These are phyloP conservation scores for Montipora cactus DNA, from an alignment of 64 coral and sea anemone species.

Conservation along the genomic window DNA sequence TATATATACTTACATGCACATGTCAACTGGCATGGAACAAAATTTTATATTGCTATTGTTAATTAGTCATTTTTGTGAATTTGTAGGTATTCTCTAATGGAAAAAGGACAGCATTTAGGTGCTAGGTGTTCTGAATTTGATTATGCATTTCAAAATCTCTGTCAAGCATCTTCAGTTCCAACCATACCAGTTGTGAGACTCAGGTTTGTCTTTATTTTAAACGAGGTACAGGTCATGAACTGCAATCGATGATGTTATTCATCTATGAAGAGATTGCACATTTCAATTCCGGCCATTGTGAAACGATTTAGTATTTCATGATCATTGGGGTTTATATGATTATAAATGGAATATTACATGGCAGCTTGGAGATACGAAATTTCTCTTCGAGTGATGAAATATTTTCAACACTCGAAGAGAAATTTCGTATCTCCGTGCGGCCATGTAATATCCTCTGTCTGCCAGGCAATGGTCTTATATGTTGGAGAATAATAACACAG, in stretches of 20 bases:
- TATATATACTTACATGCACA: no score
- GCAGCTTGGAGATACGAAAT: no score
- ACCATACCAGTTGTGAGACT: conserved; percentile 26
- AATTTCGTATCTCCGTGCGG: no score
- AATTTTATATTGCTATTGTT: background rate
- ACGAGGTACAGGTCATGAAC: background rate
- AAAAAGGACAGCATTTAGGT: conserved; percentile 41
- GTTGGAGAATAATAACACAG: background rate
- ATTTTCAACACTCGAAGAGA: no score
- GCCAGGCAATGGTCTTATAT: background rate
- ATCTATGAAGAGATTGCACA: no score
- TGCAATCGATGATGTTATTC: background rate
- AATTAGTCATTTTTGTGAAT: background rate
- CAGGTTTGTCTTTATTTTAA: conserved; percentile 4
- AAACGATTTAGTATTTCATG: no score
- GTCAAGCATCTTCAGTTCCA: conserved; percentile 53
- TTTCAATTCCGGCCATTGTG: no score
- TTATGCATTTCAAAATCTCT: conserved; percentile 52
- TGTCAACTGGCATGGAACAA: no score
- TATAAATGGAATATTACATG: no score
- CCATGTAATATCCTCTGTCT: background rate
- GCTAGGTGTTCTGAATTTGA: conserved; percentile 62
- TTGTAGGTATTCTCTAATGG: conserved; percentile 51
- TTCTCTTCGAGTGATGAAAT: no score
- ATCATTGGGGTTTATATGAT: no score